Conservation (phyloP, 1,140 invertebrate species). For the Brachionus manjavacas region DNA sequence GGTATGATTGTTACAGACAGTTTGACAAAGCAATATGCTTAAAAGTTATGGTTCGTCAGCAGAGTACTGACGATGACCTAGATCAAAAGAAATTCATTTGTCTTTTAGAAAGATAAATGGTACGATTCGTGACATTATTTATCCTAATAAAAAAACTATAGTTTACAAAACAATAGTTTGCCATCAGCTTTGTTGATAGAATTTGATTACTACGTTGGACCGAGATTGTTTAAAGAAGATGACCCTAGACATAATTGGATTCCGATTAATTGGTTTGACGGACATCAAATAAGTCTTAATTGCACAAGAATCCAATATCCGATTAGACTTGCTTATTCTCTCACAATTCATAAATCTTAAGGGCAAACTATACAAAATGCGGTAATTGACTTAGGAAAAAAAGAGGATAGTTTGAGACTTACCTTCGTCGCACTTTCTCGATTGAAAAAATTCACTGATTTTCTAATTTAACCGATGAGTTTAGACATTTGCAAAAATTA, state of each 20-base stretch:
- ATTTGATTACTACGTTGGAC: background rate
- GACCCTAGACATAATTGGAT: background rate
- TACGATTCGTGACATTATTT: too few relatives aligned
- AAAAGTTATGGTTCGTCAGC: background rate
- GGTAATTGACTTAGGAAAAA: background rate
- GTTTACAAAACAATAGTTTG: too few relatives aligned
- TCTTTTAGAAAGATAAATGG: too few relatives aligned
- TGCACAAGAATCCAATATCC: constrained; percentile 59
- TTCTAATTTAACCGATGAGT: background rate
- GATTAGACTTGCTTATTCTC: constrained; percentile 57
- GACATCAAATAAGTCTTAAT: background rate
- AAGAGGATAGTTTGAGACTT: background rate
- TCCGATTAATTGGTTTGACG: background rate
- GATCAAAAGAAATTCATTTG: background rate
- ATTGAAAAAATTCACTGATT: background rate
- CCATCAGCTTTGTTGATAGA: too few relatives aligned
- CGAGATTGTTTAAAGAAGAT: background rate
- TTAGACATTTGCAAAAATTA: background rate
- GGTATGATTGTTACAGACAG: background rate
- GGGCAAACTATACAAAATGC: constrained; percentile 53
- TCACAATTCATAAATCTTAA: constrained; percentile 63
- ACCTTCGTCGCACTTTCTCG: background rate
- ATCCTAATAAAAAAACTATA: too few relatives aligned
- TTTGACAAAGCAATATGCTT: background rate
- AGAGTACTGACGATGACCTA: background rate